Conservation (phyloP, 2,888 invertebrate species). For the Melanostoma scalare region DNA sequence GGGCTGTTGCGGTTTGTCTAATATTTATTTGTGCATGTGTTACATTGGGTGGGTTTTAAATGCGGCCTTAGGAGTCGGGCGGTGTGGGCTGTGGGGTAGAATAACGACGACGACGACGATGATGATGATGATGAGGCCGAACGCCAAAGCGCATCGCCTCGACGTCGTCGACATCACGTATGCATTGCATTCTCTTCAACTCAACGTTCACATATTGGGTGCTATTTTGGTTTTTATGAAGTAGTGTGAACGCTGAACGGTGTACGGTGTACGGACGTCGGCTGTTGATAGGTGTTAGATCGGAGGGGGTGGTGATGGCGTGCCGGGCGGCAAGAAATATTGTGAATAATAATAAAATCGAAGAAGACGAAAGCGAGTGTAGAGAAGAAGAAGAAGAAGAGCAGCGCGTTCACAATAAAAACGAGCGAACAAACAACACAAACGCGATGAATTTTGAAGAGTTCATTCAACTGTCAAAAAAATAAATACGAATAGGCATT, state of each 20-base stretch:
- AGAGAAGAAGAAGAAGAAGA: slow-evolving; percentile 5
- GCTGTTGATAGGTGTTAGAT: slow-evolving; percentile 16
- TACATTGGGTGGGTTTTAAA: slow-evolving; percentile 35
- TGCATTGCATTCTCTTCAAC: slow-evolving; percentile 54
- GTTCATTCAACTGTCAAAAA: slow-evolving; percentile 80
- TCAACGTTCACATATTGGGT: slow-evolving; percentile 32
- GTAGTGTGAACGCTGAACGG: neutral
- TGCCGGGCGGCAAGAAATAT: slow-evolving; percentile 13
- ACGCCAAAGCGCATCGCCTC: slow-evolving; percentile 39
- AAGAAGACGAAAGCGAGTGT: slow-evolving; percentile 12
- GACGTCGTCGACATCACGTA: slow-evolving; percentile 45
- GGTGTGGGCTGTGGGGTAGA: slow-evolving; percentile 13
- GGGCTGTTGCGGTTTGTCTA: slow-evolving; percentile 41
- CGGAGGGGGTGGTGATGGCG: neutral
- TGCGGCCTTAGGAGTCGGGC: neutral
- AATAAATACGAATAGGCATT: slow-evolving; percentile 35
- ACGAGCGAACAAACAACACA: slow-evolving; percentile 29
- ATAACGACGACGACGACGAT: neutral
- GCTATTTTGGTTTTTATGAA: slow-evolving; percentile 60
- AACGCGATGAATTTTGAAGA: slow-evolving; percentile 57
- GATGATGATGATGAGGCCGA: slow-evolving; percentile 34
- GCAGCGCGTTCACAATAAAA: slow-evolving; percentile 6
- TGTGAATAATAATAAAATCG: slow-evolving; percentile 63
- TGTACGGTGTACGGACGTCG: no score
- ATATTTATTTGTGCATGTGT: slow-evolving; percentile 40